A percentile compares a stretch with the other conserved stretches of the same genome.
These are phyloP conservation scores for Stichodactyla helianthus DNA, from an alignment of 64 coral and sea anemone species.

Conservation along the genomic window DNA sequence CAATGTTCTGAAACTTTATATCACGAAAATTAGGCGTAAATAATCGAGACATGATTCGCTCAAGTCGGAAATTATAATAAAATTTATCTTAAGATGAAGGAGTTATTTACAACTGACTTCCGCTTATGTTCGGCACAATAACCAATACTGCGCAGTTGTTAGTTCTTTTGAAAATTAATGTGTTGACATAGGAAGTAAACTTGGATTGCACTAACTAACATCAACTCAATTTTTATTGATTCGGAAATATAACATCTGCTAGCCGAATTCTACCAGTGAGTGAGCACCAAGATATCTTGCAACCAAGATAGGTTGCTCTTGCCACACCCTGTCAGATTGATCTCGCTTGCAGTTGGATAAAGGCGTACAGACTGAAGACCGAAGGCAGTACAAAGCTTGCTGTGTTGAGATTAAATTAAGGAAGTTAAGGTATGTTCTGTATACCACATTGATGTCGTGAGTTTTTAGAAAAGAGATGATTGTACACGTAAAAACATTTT, in stretches of 20 bases:
- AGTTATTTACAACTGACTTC: not conserved
- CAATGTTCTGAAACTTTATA: not conserved
- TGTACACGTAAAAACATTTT: too few relatives aligned
- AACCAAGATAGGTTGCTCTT: not conserved
- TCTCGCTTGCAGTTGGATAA: not conserved
- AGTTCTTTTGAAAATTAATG: constrained; percentile 8
- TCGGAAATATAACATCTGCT: not conserved
- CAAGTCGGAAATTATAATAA: not conserved
- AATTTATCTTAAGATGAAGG: not conserved
- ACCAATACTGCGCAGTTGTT: constrained; percentile 1
- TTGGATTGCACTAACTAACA: not conserved
- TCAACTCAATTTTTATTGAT: constrained; percentile 2
- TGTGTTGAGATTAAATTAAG: not conserved
- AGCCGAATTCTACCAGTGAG: not conserved
- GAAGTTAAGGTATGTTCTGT: not conserved
- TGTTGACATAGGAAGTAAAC: not conserved
- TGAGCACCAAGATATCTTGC: not conserved
- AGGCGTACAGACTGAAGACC: not conserved
- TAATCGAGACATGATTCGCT: not conserved
- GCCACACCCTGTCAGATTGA: not conserved
- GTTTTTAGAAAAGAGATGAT: too few relatives aligned
- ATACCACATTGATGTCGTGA: not conserved
- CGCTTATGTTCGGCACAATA: not conserved
- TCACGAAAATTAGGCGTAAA: not conserved
- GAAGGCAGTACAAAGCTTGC: not conserved